Evolutionary conservation across 2,113 vertebrate species (phyloP), one percentile per base, ranked within the genome.

Genomic region (Orthochromis malagaraziensis): DNA sequence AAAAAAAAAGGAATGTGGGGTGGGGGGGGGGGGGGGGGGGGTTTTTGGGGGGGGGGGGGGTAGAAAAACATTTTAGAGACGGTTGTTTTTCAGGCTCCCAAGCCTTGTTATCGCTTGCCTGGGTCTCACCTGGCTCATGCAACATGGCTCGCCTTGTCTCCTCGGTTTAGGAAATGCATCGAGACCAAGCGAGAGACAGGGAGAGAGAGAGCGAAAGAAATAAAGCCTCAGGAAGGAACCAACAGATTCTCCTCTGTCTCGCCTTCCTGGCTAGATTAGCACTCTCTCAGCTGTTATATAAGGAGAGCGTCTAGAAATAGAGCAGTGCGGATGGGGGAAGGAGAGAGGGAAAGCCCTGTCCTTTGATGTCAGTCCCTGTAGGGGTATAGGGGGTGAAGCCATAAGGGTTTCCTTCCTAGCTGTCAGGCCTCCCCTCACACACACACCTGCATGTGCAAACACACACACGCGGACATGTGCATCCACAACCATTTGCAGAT

Each of bases 231-330:
- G 90, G 90, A 93, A 93, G 93, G 91, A 95, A 95, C 91, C 91
- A 92, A 93, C 94, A 95, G 92, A 94, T 94, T 96, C 91, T 94
- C 93, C 87, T 92, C 92, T 84, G 91, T 93, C 93, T 94, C 87
- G 90, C 89, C 92, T 94, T 90, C 77, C 91, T 86, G 87, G 92
- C 88, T 81, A 77, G 93, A 94, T 94, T 93, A 95, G 77, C 90
- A 91, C 89, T 91, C 85, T 63, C 80, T 87, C 82, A 73, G 87
- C 83, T 90, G 88, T 96, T 96, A 95, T 91, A 93, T 95, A 95
- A 95, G 93, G 73, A 83, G 84, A 81, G 82, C 4, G 26, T 90
- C 95, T 95, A 26, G 86, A 95, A 96, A 95, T 95, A 94, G 95
- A 93, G 90, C 86, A 45, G 85, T 38, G 85, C 57, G 86, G 82